Percentiles rank a stretch among this genome's conserved stretches.
phyloP scores from a whole-genome alignment of 2,888 invertebrate genomes.

The Strigamia crassipes region DNA sequence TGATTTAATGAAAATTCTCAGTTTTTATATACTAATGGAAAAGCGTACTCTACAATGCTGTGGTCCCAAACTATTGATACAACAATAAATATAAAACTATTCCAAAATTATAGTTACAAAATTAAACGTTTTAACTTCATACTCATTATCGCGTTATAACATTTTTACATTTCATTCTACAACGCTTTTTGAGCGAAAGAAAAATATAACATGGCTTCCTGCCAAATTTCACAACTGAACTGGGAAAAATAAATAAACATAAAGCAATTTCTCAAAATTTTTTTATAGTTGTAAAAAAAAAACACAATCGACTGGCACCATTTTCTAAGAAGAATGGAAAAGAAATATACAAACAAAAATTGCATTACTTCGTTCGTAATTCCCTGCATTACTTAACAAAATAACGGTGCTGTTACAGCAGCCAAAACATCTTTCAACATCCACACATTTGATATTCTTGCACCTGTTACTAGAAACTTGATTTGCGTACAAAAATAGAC shows the following conservation, averaged over 20 bases:
- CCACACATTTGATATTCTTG: neutral
- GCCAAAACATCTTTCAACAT: neutral
- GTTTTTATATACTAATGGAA: neutral
- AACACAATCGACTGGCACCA: neutral
- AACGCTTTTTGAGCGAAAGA: constrained; percentile 2
- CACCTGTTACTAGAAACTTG: neutral
- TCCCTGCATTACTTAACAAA: constrained; percentile 14
- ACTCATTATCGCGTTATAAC: neutral
- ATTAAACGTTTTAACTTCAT: constrained; percentile 10
- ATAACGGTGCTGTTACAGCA: neutral
- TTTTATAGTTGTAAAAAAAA: neutral
- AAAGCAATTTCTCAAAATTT: neutral
- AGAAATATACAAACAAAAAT: neutral
- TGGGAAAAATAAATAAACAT: neutral
- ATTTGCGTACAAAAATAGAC: neutral
- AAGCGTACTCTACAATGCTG: neutral
- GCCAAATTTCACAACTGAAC: neutral
- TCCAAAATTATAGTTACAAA: constrained; percentile 11
- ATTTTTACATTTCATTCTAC: neutral
- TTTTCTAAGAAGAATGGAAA: neutral
- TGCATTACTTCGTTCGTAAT: constrained; percentile 24
- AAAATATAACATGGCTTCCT: neutral
- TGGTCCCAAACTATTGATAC: constrained; percentile 13
- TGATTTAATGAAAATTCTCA: neutral
- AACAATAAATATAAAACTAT: constrained; percentile 10